Base-by-base conservation (phyloP, 2,888 invertebrate species). In the Taphrorychus bicolor region DNA sequence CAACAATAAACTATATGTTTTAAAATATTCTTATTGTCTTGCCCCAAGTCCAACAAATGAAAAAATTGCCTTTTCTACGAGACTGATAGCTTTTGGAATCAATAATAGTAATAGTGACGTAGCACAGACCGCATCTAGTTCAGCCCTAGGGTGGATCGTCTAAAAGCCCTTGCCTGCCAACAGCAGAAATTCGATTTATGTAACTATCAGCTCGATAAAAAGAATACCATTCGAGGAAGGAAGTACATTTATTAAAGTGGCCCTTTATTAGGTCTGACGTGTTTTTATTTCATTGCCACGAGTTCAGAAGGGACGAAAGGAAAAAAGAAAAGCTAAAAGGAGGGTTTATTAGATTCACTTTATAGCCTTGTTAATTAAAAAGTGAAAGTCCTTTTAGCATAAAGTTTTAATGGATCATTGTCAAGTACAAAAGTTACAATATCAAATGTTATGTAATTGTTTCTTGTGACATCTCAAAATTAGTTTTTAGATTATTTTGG, bases 131-230 rank as follows among this genome's bases (percentile, higher is more conserved):
- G 32, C 9, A 45, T n/a, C 45, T 17, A 45, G 45, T 45, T 45
- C 7, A 18, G 45, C 45, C 52, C 22, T 52, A 14, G 9, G 52
- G 52, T 52, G 52, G 52, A 9, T 52, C 22, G 18, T n/a, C 22
- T 52, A 52, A 52, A 52, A 52, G 52, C 52, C 52, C 52, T 52
- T 52, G 19, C 52, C 52, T 52, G 52, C 52, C 52, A 52, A 22
- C 19, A 52, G 22, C 52, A 52, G 21, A 52, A 45, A 52, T 52
- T 52, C 52, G 14, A 52, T 52, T 52, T 52, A 52, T 52, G 52
- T 52, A 52, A 52, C 52, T 52, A 52, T 52, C 52, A 11, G 11
- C 21, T 22, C 52, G 21, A 52, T 52, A 52, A 52, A n/a, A n/a
- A 52, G 52, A 52, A 52, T 21, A 52, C 52, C 21, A 52, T 52